Percentiles rank a stretch among this genome's conserved stretches.
Conservation (phyloP, 2,797 vertebrate species). For the Glyptemys insculpta region DNA sequence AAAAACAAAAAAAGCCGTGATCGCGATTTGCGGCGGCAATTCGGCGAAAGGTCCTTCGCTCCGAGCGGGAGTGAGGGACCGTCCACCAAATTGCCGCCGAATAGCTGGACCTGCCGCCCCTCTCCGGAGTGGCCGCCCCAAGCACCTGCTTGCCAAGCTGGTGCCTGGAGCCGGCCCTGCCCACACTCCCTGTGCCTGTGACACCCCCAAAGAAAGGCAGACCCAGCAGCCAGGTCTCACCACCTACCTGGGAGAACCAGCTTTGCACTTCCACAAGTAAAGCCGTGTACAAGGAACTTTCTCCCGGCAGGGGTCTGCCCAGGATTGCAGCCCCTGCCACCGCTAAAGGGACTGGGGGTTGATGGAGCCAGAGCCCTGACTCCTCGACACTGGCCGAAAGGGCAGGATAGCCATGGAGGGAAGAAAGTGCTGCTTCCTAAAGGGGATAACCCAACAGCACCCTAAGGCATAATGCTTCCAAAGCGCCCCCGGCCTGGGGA, state of each 20-base stretch:
- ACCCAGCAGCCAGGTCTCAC: not conserved
- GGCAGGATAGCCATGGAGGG: not conserved
- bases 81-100: no score
- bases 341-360: not conserved
- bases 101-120: no score
- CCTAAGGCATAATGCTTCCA: not conserved
- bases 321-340: not conserved
- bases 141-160: no score
- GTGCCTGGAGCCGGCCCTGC: no score
- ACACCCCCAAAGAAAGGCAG: not conserved
- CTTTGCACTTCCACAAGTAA: not conserved
- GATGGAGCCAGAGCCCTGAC: not conserved
- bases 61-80: no score
- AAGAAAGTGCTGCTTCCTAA: not conserved
- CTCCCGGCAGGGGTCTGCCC: not conserved
- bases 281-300: not conserved
- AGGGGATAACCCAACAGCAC: not conserved
- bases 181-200: not conserved
- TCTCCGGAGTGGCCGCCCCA: no score
- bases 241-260: rapidly evolving
- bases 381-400: not conserved
- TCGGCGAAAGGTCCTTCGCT: no score
- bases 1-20: no score
- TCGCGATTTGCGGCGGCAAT: no score
- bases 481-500: not conserved